Evolutionary conservation across 2,797 vertebrate genomes (phyloP), one percentile per base, ranked within the genome.

Genomic region (Pseudotriccus pelzelni): DNA sequence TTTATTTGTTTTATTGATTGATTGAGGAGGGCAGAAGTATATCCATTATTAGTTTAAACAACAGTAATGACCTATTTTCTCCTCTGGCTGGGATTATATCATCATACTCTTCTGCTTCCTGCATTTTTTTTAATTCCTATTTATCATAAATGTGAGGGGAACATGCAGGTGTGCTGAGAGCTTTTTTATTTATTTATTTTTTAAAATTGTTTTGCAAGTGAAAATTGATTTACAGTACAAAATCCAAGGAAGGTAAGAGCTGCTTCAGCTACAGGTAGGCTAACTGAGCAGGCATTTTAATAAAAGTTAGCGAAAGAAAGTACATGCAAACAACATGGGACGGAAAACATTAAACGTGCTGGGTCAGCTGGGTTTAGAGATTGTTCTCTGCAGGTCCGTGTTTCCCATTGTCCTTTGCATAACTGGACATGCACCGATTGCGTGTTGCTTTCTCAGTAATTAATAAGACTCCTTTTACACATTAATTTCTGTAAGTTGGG

Each of bases 231-330:
- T 67, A 32, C 70, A 58, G 34, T 39, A 20, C 18, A 44, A 78
- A 80, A 58, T 86, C 28, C 49, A 34, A 75, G 50, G 37, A 78
- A 84, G 58, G 21, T 39, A 59, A 50, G 39, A 82, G 52, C 58
- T 74, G 44, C 52, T 87, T 90, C 73, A 91, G 66, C 86, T 94
- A 75, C 94, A 95, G 90, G 85, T 95, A 93, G 89, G 76, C 60
- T 90, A 62, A 70, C 30, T 22, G 39, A 58, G 60, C 28, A 78
- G 68, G 70, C 15, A 47, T 91, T 92, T 90, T 72, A 60, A 37
- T 20, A 70, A 32, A 87, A 91, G 76, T 82, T 84, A 69, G 62
- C 49, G 76, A 52, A 84, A 87, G 59, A 52, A 89, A 74, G n/a
- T 68, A 27, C 27, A 12, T 34, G 22, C 25, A 90, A 70, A 68